Evolutionary conservation across 2,797 vertebrate species (phyloP).

Genomic region (Chiloscyllium punctatum): DNA sequence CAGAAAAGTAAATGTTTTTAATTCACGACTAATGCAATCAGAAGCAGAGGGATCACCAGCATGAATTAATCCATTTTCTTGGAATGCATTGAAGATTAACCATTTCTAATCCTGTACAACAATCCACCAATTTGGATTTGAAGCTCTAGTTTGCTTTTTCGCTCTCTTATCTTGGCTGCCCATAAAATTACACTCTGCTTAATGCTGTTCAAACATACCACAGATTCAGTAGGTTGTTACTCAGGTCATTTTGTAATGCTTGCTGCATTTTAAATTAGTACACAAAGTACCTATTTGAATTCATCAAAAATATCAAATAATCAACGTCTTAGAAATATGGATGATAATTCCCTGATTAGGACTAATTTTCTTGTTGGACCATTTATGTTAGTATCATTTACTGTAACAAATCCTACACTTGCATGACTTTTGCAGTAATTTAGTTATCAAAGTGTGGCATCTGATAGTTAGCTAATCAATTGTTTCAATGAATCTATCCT

Average conservation of each 20-base stretch:
- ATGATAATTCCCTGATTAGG: background rate
- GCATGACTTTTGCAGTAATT: background rate
- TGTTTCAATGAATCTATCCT: background rate
- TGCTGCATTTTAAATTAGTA: constrained; percentile 22
- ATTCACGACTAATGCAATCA: constrained; percentile 51
- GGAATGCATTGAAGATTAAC: constrained; percentile 39
- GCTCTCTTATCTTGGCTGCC: constrained; percentile 5
- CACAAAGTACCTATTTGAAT: background rate
- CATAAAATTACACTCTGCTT: constrained; percentile 34
- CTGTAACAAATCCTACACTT: background rate
- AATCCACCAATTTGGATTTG: constrained; percentile 22
- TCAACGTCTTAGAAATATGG: background rate
- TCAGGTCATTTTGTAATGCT: constrained; percentile 9
- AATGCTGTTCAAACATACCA: constrained; percentile 34
- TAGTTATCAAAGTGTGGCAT: background rate
- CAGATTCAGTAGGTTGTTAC: background rate
- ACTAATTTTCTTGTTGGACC: background rate
- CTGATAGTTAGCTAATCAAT: background rate
- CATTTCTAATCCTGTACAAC: constrained; percentile 35
- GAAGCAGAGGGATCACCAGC: constrained; percentile 47
- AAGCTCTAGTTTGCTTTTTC: constrained; percentile 31
- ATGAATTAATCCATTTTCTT: constrained; percentile 54
- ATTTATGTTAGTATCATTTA: background rate
- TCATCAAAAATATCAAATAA: background rate
- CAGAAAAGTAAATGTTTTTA: constrained; percentile 55